Evolutionary conservation across 2,113 vertebrate species (phyloP), one percentile per base, ranked within the genome.

Genomic region (Coreoperca whiteheadi): DNA sequence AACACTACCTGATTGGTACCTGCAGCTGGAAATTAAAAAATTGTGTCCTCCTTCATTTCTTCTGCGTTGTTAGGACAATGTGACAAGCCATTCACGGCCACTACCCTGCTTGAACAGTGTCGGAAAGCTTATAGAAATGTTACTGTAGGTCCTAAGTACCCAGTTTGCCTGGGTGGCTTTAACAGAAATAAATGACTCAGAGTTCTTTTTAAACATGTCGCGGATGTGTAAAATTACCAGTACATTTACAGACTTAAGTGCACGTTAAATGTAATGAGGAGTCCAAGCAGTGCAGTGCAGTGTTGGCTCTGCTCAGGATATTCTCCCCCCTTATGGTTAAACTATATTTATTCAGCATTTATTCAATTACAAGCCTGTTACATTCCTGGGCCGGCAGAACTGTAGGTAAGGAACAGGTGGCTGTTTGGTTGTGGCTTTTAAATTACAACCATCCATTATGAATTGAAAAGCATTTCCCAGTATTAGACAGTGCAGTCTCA

Each of bases 371-470:
- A 72, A 14, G 39, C 9, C 28, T 2, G 21, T n/a, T 39, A 30
- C 16, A 32, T 20, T 25, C 30, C 34, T 7, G 48, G 2, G 8
- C 20, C 61, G 41, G 70, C 57, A 34, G 63, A 23, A 46, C 28
- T 54, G 43, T 12, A 67, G 28, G 28, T 51, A 12, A 37, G 7
- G 30, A 76, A 30, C 66, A 88, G 66, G 68, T 77, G 59, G 34
- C 28, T 54, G 30, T 30, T n/a, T 34, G 32, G 32, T 34, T 34
- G 32, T 34, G 32, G 32, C 6, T 60, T 50, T 82, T 75, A 66
- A 82, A 56, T 57, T 14, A 21, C n/a, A 59, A 9, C n/a, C 20
- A 11, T 68, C 18, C 39, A 28, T 59, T 23, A 32, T 53, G 41
- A 87, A 73, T 46, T 59, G 20, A 59, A 16, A 53, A 25, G 2